A percentile compares a stretch with the other conserved stretches of the same genome.
Evolutionary conservation across 2,113 vertebrate species (phyloP).

Genomic region (Mastomys coucha): DNA sequence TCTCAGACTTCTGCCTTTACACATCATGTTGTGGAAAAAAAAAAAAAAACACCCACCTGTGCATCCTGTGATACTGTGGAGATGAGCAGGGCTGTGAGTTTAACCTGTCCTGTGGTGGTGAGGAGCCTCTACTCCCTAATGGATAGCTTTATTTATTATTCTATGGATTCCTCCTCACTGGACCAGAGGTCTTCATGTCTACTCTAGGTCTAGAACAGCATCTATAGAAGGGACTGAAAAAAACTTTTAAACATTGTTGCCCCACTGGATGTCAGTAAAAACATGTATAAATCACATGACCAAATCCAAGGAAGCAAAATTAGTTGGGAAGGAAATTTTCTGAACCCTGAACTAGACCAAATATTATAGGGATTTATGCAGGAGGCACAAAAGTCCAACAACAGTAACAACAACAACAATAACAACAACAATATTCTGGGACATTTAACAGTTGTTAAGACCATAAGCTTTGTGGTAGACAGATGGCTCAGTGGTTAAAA

Average conservation of each 20-base stretch:
- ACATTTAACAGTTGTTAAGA: neutral
- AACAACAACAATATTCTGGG: neutral
- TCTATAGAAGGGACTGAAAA: neutral
- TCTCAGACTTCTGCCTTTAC: neutral
- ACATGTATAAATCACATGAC: neutral
- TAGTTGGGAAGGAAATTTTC: neutral
- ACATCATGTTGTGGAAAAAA: neutral
- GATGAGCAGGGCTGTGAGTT: neutral
- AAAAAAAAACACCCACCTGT: neutral
- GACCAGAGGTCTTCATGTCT: neutral
- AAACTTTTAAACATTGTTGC: neutral
- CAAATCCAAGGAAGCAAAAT: neutral
- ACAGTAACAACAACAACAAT: no score
- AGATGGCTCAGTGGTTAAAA: neutral
- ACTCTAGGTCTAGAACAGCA: neutral
- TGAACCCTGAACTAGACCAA: neutral
- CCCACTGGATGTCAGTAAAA: neutral
- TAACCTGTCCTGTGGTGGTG: neutral
- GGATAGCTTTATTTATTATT: neutral
- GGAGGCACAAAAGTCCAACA: neutral
- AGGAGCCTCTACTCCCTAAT: neutral
- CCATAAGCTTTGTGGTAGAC: neutral
- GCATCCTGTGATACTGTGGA: neutral
- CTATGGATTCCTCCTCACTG: neutral
- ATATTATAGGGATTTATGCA: neutral